phyloP scores from a whole-genome alignment of 2,113 vertebrate species.

The Fregetta grallaria region DNA sequence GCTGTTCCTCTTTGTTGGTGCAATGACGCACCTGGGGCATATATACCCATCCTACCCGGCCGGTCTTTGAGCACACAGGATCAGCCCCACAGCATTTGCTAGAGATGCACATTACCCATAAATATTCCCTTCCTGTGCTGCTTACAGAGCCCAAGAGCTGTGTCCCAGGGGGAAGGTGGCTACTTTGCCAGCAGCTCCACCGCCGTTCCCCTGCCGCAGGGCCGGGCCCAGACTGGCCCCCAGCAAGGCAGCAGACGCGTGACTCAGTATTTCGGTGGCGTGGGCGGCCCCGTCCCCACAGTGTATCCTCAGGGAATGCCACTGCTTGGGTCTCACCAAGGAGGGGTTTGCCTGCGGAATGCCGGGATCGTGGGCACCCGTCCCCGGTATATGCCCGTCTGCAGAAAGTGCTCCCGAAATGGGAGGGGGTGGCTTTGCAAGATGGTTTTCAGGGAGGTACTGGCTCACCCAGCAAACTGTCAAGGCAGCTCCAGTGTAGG shows the following conservation, averaged over 20 bases:
- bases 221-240: background rate
- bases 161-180: background rate
- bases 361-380: background rate
- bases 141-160: background rate
- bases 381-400: background rate
- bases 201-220: rapidly evolving
- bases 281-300: background rate
- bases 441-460: background rate
- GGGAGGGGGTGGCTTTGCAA: background rate
- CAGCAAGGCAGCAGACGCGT: background rate
- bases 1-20: background rate
- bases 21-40: background rate
- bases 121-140: background rate
- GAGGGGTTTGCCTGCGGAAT: background rate
- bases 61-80: background rate
- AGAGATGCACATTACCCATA: background rate
- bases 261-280: rapidly evolving
- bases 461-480: background rate
- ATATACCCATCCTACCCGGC: rapidly evolving
- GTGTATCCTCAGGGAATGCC: background rate
- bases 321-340: rapidly evolving
- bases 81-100: background rate
- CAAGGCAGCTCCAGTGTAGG: background rate
- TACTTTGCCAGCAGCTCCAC: background rate
- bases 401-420: rapidly evolving